These are phyloP conservation scores for Nomia melanderi DNA, from an alignment of 1,140 invertebrate species.

Conservation along the genomic window DNA sequence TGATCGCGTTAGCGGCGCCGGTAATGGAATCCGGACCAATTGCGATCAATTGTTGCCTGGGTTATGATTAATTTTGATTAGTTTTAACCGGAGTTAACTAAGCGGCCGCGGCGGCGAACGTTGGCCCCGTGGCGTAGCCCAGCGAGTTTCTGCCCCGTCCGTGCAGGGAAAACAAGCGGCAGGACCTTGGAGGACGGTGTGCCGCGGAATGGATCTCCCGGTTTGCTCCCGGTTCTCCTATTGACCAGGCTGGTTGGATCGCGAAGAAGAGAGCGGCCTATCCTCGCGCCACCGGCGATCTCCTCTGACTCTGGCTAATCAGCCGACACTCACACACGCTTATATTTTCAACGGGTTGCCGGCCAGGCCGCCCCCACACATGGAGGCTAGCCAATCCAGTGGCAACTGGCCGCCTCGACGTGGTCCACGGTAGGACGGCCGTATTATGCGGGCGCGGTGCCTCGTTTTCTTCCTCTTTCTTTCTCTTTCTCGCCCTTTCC, in stretches of 20 bases:
- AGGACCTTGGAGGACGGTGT: conserved; percentile 49
- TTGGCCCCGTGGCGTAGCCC: not conserved
- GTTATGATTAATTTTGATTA: conserved; percentile 81
- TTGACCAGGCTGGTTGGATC: conserved; percentile 34
- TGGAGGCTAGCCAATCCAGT: conserved; percentile 70
- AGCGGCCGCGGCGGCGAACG: conserved; percentile 42
- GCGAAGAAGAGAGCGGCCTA: conserved; percentile 23
- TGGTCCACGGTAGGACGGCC: conserved; percentile 37
- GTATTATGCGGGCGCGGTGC: conserved; percentile 57
- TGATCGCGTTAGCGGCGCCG: conserved; percentile 57
- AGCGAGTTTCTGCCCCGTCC: not conserved
- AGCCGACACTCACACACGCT: conserved; percentile 77
- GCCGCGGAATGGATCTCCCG: conserved; percentile 18
- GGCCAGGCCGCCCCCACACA: conserved; percentile 71
- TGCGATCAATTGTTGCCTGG: conserved; percentile 79
- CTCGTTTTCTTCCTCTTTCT: conserved; percentile 43
- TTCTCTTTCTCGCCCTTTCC: conserved; percentile 26
- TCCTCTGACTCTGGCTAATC: conserved; percentile 72
- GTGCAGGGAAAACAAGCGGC: conserved; percentile 25
- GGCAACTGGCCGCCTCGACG: conserved; percentile 31
- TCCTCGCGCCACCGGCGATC: conserved; percentile 61
- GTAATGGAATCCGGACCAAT: conserved; percentile 79
- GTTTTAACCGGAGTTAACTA: conserved; percentile 79
- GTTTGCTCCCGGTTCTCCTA: conserved; percentile 24
- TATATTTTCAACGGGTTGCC: conserved; percentile 77